These are phyloP conservation scores for Pelusios castaneus DNA, from an alignment of 2,113 vertebrate genomes.

Conservation along the genomic window DNA sequence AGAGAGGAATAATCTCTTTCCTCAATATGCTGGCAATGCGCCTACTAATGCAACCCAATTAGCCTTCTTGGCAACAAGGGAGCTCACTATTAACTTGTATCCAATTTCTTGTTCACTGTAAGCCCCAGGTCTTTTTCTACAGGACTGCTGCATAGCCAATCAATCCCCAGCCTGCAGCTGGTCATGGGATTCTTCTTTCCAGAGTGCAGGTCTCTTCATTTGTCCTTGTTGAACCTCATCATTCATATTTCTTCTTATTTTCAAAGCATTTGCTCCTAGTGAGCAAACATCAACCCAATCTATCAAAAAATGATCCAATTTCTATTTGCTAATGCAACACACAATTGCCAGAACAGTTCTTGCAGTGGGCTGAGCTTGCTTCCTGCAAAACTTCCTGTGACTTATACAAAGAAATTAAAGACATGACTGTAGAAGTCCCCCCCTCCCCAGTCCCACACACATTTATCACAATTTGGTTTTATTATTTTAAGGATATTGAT, in stretches of 20 bases:
- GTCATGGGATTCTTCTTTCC: no score
- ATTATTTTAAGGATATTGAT: background rate
- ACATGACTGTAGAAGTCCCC: background rate
- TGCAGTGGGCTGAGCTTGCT: background rate
- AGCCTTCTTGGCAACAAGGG: no score
- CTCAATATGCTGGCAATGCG: no score
- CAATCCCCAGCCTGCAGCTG: no score
- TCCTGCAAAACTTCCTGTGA: background rate
- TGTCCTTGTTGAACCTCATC: no score
- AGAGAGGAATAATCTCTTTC: no score
- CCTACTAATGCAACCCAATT: no score
- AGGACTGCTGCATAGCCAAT: no score
- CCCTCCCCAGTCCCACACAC: background rate
- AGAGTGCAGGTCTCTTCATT: no score
- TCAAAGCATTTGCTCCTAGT: background rate
- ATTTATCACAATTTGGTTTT: background rate
- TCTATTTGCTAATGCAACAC: background rate
- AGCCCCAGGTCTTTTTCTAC: no score
- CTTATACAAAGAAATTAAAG: background rate
- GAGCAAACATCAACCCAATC: background rate
- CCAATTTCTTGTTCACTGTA: no score
- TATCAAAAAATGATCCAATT: background rate
- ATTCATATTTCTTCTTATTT: background rate
- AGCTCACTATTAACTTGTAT: no score
- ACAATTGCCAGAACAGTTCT: background rate